phyloP scores from a whole-genome alignment of 1,140 invertebrate genomes.

The Drosophila tani region DNA sequence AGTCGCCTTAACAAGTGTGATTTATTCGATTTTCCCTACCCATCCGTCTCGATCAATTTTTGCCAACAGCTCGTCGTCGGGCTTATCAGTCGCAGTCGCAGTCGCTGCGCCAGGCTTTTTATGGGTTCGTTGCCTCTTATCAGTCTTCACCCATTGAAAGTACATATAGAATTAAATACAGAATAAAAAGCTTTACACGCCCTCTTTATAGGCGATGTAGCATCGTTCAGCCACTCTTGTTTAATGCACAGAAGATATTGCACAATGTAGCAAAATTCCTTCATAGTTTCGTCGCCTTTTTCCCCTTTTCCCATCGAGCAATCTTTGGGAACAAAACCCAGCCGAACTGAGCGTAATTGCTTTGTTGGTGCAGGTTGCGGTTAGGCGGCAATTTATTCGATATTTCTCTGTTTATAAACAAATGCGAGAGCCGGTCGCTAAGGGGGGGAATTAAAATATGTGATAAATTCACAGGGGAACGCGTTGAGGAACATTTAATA shows the following conservation, averaged over 20 bases:
- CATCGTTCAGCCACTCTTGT: constrained; percentile 6
- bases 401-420: constrained; percentile 53
- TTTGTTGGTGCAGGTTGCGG: constrained; percentile 59
- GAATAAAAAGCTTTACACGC: constrained; percentile 15
- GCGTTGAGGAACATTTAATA: background rate
- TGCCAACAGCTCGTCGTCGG: background rate
- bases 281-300: constrained; percentile 35
- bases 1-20: constrained; percentile 17
- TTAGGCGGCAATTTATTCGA: constrained; percentile 22
- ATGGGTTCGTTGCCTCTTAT: constrained; percentile 28
- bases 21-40: constrained; percentile 17
- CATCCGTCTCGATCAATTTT: constrained; percentile 32
- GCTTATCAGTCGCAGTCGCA: constrained; percentile 16
- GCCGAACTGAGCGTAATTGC: constrained; percentile 26
- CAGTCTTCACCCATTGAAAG: constrained; percentile 18
- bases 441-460: constrained; percentile 10
- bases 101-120: background rate
- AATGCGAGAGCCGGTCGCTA: background rate
- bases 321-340: constrained; percentile 26
- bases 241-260: constrained; percentile 6
- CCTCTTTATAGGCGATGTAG: background rate
- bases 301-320: constrained; percentile 24
- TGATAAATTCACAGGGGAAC: background rate
- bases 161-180: constrained; percentile 21
- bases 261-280: constrained; percentile 18